These are phyloP conservation scores for Luscinia luscinia DNA, from an alignment of 2,797 vertebrate genomes.

Conservation along the genomic window DNA sequence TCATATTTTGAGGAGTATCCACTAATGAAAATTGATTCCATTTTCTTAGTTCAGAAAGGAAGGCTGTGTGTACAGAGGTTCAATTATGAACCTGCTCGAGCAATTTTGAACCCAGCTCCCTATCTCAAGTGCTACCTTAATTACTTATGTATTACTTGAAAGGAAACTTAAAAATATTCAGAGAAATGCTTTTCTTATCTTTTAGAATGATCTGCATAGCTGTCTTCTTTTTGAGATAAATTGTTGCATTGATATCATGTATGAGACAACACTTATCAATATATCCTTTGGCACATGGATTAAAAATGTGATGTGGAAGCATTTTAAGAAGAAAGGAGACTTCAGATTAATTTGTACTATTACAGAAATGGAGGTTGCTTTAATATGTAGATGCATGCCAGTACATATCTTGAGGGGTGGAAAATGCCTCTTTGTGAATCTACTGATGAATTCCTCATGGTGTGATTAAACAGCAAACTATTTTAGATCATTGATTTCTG, in stretches of 20 bases:
- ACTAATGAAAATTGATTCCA: neutral
- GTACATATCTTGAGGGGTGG: neutral
- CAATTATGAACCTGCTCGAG: neutral
- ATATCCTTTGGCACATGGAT: constrained; percentile 18
- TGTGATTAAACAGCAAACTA: neutral
- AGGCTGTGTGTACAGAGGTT: neutral
- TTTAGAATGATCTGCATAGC: constrained; percentile 33
- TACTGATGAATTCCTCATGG: neutral
- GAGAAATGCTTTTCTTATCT: constrained; percentile 54
- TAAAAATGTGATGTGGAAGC: constrained; percentile 10
- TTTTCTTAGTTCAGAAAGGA: neutral
- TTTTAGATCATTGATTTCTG: neutral
- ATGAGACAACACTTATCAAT: constrained; percentile 32
- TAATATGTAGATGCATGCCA: neutral
- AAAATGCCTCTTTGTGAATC: neutral
- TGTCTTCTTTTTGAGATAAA: constrained; percentile 17
- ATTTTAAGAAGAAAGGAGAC: constrained; percentile 36
- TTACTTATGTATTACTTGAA: constrained; percentile 40
- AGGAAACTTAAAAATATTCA: constrained; percentile 29
- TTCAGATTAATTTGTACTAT: neutral
- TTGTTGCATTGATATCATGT: neutral
- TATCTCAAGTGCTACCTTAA: neutral
- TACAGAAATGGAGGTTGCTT: neutral
- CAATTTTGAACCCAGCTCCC: neutral
- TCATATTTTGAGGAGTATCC: neutral